Evolutionary conservation across 2,888 invertebrate species (phyloP), one percentile per base, ranked within the genome.

Genomic region (Cataglyphis cursor): DNA sequence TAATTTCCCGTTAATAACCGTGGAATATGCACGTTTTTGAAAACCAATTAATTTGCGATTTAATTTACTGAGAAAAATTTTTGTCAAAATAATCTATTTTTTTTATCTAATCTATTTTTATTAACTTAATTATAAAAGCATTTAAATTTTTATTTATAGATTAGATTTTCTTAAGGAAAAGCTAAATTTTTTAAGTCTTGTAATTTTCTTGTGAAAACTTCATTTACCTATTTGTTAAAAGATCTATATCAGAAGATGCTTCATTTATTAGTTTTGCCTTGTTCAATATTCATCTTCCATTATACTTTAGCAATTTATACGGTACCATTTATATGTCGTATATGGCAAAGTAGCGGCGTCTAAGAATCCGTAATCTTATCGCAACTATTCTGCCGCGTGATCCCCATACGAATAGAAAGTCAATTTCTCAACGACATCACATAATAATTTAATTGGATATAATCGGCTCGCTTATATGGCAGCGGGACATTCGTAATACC

Each of bases 401-500:
- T 57, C 62, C 12, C 18, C 15, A 38, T n/a, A 57, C 48, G 51
- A 91, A 90, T 92, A 89, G 92, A 93, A 93, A 93, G 92, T 91
- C 89, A 87, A 89, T 93, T 91, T 91, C 91, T 90, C 92, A 89
- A 90, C 87, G 84, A 88, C 85, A 68, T 74, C 85, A 51, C 51
- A 86, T 91, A 91, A 91, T 90, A 92, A 92, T 91, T 91, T 87
- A 91, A 89, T 89, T 87, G 87, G 85, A 89, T 88, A 87, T 88
- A 88, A 91, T 90, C 85, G 85, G 38, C 78, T 81, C 51, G 88
- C 87, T 85, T 85, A 84, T 59, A 76, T 62, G 54, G 80, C 28
- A 57, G 12, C 62, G 24, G 57, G 87, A 84, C 82, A 83, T 70
- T 87, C 86, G 87, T 84, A 88, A 88, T 84, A 87, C 78, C 75